Base-by-base conservation (phyloP, 2,797 vertebrate genomes). In the Dallia pectoralis region DNA sequence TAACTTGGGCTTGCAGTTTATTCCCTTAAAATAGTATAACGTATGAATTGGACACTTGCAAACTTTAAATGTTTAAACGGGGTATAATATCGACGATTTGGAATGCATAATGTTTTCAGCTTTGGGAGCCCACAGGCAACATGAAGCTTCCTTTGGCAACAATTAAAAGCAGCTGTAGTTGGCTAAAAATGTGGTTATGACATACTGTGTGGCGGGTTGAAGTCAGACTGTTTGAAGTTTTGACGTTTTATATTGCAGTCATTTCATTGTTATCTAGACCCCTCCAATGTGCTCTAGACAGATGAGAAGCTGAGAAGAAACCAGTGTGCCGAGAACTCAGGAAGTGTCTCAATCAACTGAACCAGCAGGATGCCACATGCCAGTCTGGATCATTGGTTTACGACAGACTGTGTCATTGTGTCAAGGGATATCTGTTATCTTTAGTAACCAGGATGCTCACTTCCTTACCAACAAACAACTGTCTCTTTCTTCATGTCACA, bases 351-450 rank as follows among this genome's bases (percentile, higher is more conserved):
- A 61, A 14, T 63, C 4, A 63, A 32, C 61, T 4, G 29, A 49
- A 70, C 78, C 80, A 72, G n/a, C n/a, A n/a, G n/a, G 12, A 1
- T 44, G 1, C 79, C 72, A 79, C 3, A 33, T 78, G 77, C 84
- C 82, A 86, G 4, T 78, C 77, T 73, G 15, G 69, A 59, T 6
- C 12, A 22, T 67, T 56, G 68, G 33, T 4, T 0, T 56, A 59
- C 74, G 61, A 70, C 65, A 82, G 72, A 70, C 63, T 3, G 5
- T 36, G 70, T 74, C 44, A 51, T 27, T 69, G 64, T 73, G 27
- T 63, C 11, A 4, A 22, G 73, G 76, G 77, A 74, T 51, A 29
- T 11, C 9, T 63, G 56, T 77, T 76, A 82, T 88, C 81, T 74
- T 56, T 47, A 66, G 65, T 44, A 29, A 61, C 18, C 32, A 68